Evolutionary conservation across 2,797 vertebrate genomes (phyloP).

Genomic region (Enteromius paludinosus): DNA sequence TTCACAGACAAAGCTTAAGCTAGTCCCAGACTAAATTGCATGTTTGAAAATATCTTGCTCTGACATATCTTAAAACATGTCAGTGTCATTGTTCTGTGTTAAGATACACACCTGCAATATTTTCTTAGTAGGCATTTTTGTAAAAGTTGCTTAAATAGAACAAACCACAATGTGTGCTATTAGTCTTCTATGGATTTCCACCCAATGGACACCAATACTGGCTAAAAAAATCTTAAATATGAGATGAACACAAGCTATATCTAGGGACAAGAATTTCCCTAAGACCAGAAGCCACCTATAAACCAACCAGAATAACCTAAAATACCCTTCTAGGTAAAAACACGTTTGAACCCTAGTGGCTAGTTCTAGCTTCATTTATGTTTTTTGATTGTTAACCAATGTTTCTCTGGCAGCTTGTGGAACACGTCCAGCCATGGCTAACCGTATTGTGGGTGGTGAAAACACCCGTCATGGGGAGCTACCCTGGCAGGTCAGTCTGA

Average conservation of each 20-base stretch:
- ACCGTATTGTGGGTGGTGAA: conserved; percentile 88
- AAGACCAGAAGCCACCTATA: neutral
- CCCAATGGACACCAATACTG: neutral
- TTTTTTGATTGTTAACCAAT: neutral
- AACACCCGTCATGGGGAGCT: conserved; percentile 87
- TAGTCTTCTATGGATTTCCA: neutral
- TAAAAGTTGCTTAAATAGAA: no score
- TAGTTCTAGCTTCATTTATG: neutral
- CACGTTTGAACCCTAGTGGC: neutral
- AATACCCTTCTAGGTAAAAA: neutral
- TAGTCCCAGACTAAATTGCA: no score
- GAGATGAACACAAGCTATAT: neutral
- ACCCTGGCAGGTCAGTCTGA: conserved; percentile 95
- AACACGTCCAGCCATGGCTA: conserved; percentile 82
- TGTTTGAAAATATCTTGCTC: no score
- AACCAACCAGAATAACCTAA: neutral
- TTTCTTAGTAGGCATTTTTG: no score
- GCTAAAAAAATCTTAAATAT: neutral
- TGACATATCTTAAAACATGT: no score
- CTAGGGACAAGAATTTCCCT: neutral
- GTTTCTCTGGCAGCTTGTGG: conserved; percentile 83
- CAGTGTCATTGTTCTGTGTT: no score
- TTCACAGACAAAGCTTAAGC: no score
- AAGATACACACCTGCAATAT: no score
- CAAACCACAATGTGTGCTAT: neutral